A percentile compares a stretch with the other conserved stretches of the same genome.
These are phyloP conservation scores for Ricordea florida DNA, from an alignment of 92 coral and sea anemone species.

Conservation along the genomic window DNA sequence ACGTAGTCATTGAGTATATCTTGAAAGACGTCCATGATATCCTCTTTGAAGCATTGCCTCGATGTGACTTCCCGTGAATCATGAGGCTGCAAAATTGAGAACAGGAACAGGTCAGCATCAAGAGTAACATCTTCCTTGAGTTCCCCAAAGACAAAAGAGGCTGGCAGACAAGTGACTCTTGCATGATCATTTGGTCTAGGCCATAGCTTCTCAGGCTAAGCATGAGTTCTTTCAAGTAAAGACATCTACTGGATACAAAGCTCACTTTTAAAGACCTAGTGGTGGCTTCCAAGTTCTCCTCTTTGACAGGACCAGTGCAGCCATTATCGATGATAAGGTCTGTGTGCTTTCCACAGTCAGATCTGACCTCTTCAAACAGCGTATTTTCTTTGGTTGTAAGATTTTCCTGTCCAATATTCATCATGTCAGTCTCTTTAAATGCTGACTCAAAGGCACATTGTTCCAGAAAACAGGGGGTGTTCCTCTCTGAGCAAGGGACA, in stretches of 20 bases:
- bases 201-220: no score
- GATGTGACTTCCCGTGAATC: conserved; percentile 52
- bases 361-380: conserved; percentile 34
- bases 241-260: conserved; percentile 27
- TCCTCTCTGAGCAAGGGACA: conserved; percentile 55
- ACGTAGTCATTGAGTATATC: conserved; percentile 48
- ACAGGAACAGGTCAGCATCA: conserved; percentile 50
- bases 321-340: conserved; percentile 42
- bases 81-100: conserved; percentile 33
- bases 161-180: no score
- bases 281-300: conserved; percentile 15
- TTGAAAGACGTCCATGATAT: conserved; percentile 50
- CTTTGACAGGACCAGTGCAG: conserved; percentile 38
- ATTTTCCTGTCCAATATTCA: conserved; percentile 28
- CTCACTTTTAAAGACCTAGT: conserved; percentile 26
- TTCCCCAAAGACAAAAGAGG: no score
- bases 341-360: conserved; percentile 40
- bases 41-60: conserved; percentile 29
- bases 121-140: conserved; percentile 31
- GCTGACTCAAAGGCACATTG: conserved; percentile 18
- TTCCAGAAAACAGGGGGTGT: conserved; percentile 56
- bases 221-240: no score
- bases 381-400: conserved; percentile 25
- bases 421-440: conserved; percentile 55
- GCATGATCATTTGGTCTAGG: no score